These are phyloP conservation scores for Chaetodon trifascialis DNA, from an alignment of 2,113 vertebrate species.

Conservation along the genomic window DNA sequence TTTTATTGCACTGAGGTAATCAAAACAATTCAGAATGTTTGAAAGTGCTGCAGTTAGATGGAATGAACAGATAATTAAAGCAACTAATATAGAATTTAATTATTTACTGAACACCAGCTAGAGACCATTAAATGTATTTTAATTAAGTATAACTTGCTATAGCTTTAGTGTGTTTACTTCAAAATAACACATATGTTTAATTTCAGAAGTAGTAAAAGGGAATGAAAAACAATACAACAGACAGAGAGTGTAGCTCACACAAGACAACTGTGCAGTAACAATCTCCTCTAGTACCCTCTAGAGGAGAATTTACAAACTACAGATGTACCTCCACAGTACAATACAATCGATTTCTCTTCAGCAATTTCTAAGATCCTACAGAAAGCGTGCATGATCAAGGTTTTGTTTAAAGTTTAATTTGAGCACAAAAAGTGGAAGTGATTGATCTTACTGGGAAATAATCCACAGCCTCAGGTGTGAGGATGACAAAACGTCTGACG, in stretches of 20 bases:
- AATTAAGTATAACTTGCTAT: slow-evolving; percentile 53
- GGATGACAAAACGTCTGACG: slow-evolving; percentile 89
- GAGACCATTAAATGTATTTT: slow-evolving; percentile 45
- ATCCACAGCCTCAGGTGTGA: slow-evolving; percentile 92
- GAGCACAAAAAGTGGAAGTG: slow-evolving; percentile 24
- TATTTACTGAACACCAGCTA: slow-evolving; percentile 77
- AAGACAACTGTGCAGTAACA: slow-evolving; percentile 19
- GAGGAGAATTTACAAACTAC: slow-evolving; percentile 66
- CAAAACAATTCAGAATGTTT: slow-evolving; percentile 29
- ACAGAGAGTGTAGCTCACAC: slow-evolving; percentile 5
- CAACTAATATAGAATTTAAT: slow-evolving; percentile 83
- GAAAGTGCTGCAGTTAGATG: slow-evolving; percentile 38
- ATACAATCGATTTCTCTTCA: neutral
- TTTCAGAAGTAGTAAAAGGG: slow-evolving; percentile 45
- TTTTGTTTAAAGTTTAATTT: neutral
- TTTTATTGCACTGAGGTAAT: slow-evolving; percentile 41
- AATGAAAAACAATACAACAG: slow-evolving; percentile 42
- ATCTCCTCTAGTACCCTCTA: slow-evolving; percentile 78
- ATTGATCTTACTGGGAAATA: slow-evolving; percentile 87
- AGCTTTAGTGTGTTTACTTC: slow-evolving; percentile 50
- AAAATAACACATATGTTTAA: slow-evolving; percentile 51
- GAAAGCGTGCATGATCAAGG: neutral
- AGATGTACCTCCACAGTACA: slow-evolving; percentile 22
- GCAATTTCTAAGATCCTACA: neutral
- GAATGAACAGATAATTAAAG: slow-evolving; percentile 50